These are phyloP conservation scores for Orchesella flavescens DNA, from an alignment of 2,888 invertebrate genomes.

Conservation along the genomic window DNA sequence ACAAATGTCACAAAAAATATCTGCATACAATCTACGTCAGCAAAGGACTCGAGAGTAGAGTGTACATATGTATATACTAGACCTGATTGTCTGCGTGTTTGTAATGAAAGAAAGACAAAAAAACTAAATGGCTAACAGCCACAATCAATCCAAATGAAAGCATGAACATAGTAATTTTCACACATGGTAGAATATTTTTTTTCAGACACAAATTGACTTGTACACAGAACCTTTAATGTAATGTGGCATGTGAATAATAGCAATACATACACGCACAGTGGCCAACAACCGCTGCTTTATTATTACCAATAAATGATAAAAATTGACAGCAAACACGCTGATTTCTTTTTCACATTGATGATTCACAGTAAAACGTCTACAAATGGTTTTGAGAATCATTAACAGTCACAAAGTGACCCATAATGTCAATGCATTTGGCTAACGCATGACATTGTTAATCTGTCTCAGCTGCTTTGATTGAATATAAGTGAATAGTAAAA, in stretches of 20 bases:
- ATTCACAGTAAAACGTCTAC: neutral
- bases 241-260: neutral
- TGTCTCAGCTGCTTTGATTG: too few species aligned
- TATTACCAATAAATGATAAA: slow-evolving; percentile 15
- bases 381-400: neutral
- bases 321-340: slow-evolving; percentile 22
- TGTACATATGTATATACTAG: neutral
- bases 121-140: slow-evolving; percentile 8
- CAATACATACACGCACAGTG: slow-evolving; percentile 12
- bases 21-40: neutral
- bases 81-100: slow-evolving; percentile 10
- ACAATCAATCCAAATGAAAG: slow-evolving; percentile 54
- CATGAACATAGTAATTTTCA: slow-evolving; percentile 48
- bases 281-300: slow-evolving; percentile 35
- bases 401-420: neutral
- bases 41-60: neutral
- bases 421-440: too few species aligned
- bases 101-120: slow-evolving; percentile 48
- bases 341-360: slow-evolving; percentile 6
- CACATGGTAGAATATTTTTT: slow-evolving; percentile 32
- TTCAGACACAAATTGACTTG: slow-evolving; percentile 31
- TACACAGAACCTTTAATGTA: neutral
- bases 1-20: slow-evolving; percentile 31
- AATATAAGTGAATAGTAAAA: too few species aligned
- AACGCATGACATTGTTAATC: too few species aligned